These are phyloP conservation scores for Zaprionus davidi DNA, from an alignment of 1,140 invertebrate species.

Conservation along the genomic window DNA sequence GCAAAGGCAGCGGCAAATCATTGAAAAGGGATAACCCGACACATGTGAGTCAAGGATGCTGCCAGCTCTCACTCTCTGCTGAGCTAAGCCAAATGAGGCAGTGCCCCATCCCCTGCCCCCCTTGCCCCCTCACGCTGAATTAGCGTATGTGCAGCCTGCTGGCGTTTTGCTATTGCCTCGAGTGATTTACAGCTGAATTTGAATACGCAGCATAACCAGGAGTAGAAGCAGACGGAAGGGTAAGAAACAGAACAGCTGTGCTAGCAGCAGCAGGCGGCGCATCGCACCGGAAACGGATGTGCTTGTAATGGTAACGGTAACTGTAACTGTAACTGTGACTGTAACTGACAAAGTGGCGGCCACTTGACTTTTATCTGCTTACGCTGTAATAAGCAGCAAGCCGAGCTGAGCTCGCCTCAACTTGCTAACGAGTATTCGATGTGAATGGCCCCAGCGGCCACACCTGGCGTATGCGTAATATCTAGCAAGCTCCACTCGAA, in stretches of 20 bases:
- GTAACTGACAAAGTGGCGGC: conserved; percentile 17
- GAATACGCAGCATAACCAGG: conserved; percentile 23
- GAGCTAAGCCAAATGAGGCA: conserved; percentile 23
- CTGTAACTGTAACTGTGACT: conserved; percentile 17
- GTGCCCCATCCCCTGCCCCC: neutral
- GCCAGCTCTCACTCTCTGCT: conserved; percentile 7
- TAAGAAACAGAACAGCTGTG: conserved; percentile 18
- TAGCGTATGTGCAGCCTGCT: conserved; percentile 12
- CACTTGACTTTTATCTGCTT: conserved; percentile 13
- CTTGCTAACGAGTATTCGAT: conserved; percentile 33
- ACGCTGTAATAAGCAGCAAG: conserved; percentile 23
- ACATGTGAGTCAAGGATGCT: conserved; percentile 38
- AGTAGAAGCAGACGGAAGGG: neutral
- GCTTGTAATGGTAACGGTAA: conserved; percentile 9
- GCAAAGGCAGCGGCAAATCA: conserved; percentile 39
- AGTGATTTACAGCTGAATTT: conserved; percentile 48
- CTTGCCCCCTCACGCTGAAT: neutral
- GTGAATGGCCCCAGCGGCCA: neutral
- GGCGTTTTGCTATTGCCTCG: conserved; percentile 38
- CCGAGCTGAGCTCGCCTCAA: neutral
- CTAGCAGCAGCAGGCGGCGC: conserved; percentile 3
- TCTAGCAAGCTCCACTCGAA: neutral
- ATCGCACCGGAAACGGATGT: conserved; percentile 43
- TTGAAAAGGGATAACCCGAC: conserved; percentile 44
- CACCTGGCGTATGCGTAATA: conserved; percentile 28